phyloP scores from a whole-genome alignment of 2,113 vertebrate genomes.

The Camelus dromedarius region DNA sequence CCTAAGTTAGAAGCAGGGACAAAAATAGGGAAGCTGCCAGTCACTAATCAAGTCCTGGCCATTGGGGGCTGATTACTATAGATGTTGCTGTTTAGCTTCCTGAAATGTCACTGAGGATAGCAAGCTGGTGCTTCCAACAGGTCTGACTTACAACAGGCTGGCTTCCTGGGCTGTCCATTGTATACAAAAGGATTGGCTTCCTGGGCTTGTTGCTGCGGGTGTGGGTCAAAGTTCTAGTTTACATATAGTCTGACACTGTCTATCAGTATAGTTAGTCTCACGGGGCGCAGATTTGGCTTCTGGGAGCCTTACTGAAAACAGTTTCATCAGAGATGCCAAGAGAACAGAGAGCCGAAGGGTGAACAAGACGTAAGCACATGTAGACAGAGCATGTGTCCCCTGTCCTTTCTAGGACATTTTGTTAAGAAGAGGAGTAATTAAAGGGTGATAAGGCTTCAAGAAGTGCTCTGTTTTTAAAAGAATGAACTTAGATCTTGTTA shows the following conservation, averaged over 20 bases:
- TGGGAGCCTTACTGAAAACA: not conserved
- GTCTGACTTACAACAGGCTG: not conserved
- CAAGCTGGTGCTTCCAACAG: not conserved
- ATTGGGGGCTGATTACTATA: not conserved
- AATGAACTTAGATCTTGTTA: not conserved
- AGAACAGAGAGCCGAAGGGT: no score
- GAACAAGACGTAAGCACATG: not conserved
- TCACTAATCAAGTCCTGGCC: not conserved
- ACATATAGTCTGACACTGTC: not conserved
- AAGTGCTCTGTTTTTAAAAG: not conserved
- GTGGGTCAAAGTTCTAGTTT: not conserved
- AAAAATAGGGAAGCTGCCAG: not conserved
- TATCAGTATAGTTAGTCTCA: not conserved
- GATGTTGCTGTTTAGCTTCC: not conserved
- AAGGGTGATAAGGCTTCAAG: not conserved
- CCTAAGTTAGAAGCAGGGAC: not conserved
- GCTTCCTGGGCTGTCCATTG: not conserved
- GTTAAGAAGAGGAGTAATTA: not conserved
- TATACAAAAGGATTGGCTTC: not conserved
- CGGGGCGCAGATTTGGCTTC: not conserved
- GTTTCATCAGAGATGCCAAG: not conserved
- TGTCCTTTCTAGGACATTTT: not conserved
- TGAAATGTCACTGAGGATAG: not conserved
- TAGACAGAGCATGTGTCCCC: not conserved
- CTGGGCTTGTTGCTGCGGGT: not conserved